Evolutionary conservation across 2,797 vertebrate genomes (phyloP), one percentile per base, ranked within the genome.

Genomic region (Chelonia mydas): DNA sequence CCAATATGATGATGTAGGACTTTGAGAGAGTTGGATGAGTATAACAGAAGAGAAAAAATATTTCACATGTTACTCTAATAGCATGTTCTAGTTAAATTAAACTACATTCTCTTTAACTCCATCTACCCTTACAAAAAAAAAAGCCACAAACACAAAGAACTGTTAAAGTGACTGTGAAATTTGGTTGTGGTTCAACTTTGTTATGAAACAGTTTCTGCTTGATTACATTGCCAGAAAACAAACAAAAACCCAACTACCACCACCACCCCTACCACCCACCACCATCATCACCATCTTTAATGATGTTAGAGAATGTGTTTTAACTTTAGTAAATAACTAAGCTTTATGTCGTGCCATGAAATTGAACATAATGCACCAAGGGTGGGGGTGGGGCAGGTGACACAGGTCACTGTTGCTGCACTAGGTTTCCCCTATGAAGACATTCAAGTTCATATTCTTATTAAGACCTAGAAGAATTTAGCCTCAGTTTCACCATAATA

Each of bases 381-480:
- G 59, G 7, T 15, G 13, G 21, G 68, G 7, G 5, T 3, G n/a
- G 21, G n/a, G 74, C 15, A 77, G 25, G 28, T 77, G 41, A 77
- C 25, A 47, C 13, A 17, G 25, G 13, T 49, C 31, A 27, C 72
- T 76, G 72, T 28, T 90, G 51, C 86, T 88, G 83, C 92, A 16
- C 0, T 37, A 37, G 45, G 50, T 45, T 31, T 80, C n/a, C 53
- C n/a, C 41, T 87, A 0, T 3, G 1, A 33, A 84, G 4, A 0
- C 68, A 72, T 23, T 59, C 78, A 11, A 31, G 45, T 72, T 68
- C 2, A 0, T 11, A 87, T 93, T 83, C 57, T 74, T 16, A 7
- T 50, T 53, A 68, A 59, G 51, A 72, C 45, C 10, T 84, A 76
- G 11, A 76, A 76, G 11, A 47, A 76, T 47, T 68, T 28, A 76